These are phyloP conservation scores for Bradynema listronoti DNA, from an alignment of 1,140 invertebrate genomes.

Conservation along the genomic window DNA sequence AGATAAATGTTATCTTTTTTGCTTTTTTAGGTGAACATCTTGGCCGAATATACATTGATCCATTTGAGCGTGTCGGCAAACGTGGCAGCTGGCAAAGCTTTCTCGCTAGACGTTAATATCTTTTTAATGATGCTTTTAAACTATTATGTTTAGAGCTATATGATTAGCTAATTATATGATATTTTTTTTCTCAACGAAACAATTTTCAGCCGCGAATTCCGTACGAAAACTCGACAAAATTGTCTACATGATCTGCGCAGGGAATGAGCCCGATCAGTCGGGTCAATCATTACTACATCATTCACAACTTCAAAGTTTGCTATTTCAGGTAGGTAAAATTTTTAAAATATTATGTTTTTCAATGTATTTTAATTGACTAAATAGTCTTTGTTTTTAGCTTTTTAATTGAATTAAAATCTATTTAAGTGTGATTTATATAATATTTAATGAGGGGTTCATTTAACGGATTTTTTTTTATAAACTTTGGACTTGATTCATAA, in stretches of 20 bases:
- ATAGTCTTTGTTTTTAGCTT: no score
- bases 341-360: no score
- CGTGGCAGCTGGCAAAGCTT: constrained; percentile 41
- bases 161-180: background rate
- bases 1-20: no score
- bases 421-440: no score
- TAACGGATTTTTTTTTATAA: no score
- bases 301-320: constrained; percentile 40
- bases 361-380: no score
- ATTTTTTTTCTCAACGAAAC: background rate
- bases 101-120: constrained; percentile 43
- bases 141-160: constrained; percentile 1
- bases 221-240: constrained; percentile 47
- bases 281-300: constrained; percentile 45
- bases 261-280: constrained; percentile 36
- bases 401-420: no score
- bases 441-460: no score
- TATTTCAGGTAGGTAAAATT: constrained; percentile 45
- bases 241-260: constrained; percentile 53
- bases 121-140: background rate
- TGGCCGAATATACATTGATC: constrained; percentile 52
- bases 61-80: constrained; percentile 46
- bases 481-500: no score
- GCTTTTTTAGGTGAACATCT: constrained; percentile 45
- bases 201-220: constrained; percentile 45